These are phyloP conservation scores for Crocodylus rhombifer DNA, from an alignment of 2,797 vertebrate genomes.

Conservation along the genomic window DNA sequence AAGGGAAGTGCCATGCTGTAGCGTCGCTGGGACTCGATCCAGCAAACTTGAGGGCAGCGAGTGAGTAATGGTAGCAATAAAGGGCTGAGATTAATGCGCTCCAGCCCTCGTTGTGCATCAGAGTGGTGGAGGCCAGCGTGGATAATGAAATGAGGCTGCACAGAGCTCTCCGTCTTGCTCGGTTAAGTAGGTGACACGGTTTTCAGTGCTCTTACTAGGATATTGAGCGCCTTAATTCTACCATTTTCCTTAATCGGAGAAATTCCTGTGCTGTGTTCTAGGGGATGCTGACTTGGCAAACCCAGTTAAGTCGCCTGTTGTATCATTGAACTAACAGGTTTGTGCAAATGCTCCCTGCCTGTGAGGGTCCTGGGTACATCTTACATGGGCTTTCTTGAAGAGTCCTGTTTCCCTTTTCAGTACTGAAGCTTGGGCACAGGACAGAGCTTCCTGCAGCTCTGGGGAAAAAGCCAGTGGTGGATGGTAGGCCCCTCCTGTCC, in stretches of 20 bases:
- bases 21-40: not conserved
- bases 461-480: not conserved
- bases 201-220: not conserved
- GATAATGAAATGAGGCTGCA: too few species aligned
- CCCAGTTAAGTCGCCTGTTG: not conserved
- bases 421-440: not conserved
- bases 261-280: not conserved
- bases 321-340: not conserved
- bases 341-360: not conserved
- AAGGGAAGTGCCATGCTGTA: too few species aligned
- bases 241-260: not conserved
- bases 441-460: not conserved
- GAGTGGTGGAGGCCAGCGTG: not conserved
- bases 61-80: not conserved
- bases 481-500: too few species aligned
- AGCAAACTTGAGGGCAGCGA: not conserved
- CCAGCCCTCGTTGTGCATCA: not conserved
- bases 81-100: not conserved
- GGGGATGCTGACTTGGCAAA: too few species aligned
- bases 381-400: too few species aligned
- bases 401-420: not conserved
- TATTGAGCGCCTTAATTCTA: not conserved
- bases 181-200: not conserved
- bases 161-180: not conserved
- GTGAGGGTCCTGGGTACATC: not conserved